These are phyloP conservation scores for Acanthopagrus latus DNA, from an alignment of 2,797 vertebrate species.

Conservation along the genomic window DNA sequence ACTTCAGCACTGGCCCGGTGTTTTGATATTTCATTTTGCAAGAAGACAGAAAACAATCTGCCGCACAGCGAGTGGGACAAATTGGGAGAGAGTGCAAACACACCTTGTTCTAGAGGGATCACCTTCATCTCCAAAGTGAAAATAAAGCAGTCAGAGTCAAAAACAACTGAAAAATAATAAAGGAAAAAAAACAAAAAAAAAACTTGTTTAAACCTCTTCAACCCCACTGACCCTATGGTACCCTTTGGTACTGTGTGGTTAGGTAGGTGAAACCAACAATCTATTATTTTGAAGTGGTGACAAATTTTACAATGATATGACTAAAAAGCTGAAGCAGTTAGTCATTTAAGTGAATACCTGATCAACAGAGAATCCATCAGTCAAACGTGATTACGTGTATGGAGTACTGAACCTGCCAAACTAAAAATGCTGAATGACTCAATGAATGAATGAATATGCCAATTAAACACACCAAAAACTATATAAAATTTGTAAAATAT, in stretches of 20 bases:
- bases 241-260: not conserved
- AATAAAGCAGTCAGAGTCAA: conserved; percentile 37
- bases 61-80: conserved; percentile 24
- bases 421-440: too few relatives aligned
- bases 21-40: conserved; percentile 29
- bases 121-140: conserved; percentile 43
- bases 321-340: too few relatives aligned
- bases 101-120: conserved; percentile 35
- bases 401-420: too few relatives aligned
- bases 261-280: not conserved
- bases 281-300: not conserved
- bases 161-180: conserved; percentile 32
- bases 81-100: conserved; percentile 57
- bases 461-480: too few relatives aligned
- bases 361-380: too few relatives aligned
- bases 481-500: too few relatives aligned
- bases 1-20: not conserved
- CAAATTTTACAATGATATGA: not conserved
- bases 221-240: not conserved
- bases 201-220: not conserved
- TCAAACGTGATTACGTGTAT: too few relatives aligned
- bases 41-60: conserved; percentile 44
- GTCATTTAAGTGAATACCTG: too few relatives aligned
- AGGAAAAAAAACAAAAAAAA: too few relatives aligned
- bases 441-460: too few relatives aligned